Base-by-base conservation (phyloP, 2,888 invertebrate genomes). In the Eilema depressum region DNA sequence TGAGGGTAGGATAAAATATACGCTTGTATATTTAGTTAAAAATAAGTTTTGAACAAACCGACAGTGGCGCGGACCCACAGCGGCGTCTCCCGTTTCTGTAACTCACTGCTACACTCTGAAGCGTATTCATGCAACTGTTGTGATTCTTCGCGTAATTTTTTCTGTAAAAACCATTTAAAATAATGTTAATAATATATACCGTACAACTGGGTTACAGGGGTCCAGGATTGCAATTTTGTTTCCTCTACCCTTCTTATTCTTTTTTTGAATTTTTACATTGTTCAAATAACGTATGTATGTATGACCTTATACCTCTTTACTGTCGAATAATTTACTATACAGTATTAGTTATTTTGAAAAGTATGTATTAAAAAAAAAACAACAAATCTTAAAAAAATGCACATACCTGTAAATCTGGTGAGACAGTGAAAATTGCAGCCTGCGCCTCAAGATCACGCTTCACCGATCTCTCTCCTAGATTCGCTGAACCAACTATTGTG, bases 371-470 rank as follows among this genome's bases (percentile, higher is more conserved):
- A n/a, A n/a, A n/a, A n/a, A n/a, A n/a, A n/a, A n/a, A n/a, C 57
- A 23, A 57, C 10, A 57, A 14, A 23, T 23, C 8, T 28, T 56
- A 26, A 60, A 17, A 25, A 28, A 0, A 2, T 33, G 60, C 71
- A 4, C 0, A 17, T 80, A 93, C 95, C 88, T 94, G 95, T 71
- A 95, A 85, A 47, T 93, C 89, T 3, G 86, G 85, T 0, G 93
- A 94, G 66, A 96, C 95, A 0, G 99, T 99, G 3, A 99, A 96
- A 71, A 99, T 95, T 41, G 98, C 98, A 0, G 99, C 96, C 91
- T 99, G 99, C 0, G 98, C 98, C 94, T 99, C 99, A 25, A 99
- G 95, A 91, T 99, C 99, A 47, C 98, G 96, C 77, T 97, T 96
- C 0, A 99, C 98, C 0, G 99, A 99, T 70, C 99, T 96, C 91